phyloP scores from a whole-genome alignment of 2,888 invertebrate species.

The Pilophorus perplexus region DNA sequence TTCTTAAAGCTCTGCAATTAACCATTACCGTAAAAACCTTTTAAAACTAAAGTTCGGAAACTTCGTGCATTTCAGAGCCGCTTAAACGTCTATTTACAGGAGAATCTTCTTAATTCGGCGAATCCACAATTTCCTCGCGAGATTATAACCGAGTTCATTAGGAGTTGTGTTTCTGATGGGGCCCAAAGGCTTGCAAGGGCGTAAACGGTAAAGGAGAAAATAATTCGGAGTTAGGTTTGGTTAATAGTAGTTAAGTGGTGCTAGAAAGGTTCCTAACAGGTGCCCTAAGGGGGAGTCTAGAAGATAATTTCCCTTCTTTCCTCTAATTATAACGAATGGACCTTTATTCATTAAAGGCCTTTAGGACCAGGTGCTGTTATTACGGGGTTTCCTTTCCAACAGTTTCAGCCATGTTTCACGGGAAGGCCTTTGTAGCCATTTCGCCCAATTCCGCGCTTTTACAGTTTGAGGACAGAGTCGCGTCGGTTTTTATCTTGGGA shows the following conservation, averaged over 20 bases:
- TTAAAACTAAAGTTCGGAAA: slow-evolving; percentile 1
- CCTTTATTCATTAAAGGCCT: slow-evolving; percentile 41
- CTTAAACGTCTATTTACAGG: slow-evolving; percentile 16
- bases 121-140: not conserved
- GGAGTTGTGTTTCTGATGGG: slow-evolving; percentile 21
- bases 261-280: slow-evolving; percentile 36
- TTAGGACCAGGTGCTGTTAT: slow-evolving; percentile 38
- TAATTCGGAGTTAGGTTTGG: slow-evolving; percentile 37
- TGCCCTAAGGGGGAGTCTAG: slow-evolving; percentile 24
- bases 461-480: not conserved
- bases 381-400: slow-evolving; percentile 23
- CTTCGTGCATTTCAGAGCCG: slow-evolving; percentile 3
- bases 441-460: slow-evolving; percentile 20
- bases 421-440: slow-evolving; percentile 4
- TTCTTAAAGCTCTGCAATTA: no score
- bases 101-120: slow-evolving; percentile 15
- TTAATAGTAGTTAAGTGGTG: slow-evolving; percentile 38
- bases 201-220: slow-evolving; percentile 27
- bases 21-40: no score
- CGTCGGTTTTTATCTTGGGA: slow-evolving; percentile 4
- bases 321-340: slow-evolving; percentile 40
- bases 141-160: slow-evolving; percentile 24
- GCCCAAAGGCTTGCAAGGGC: not conserved
- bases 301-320: slow-evolving; percentile 39
- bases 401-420: slow-evolving; percentile 18